Conservation (phyloP, 2,113 vertebrate genomes). For the Lamprologus lemairii region DNA sequence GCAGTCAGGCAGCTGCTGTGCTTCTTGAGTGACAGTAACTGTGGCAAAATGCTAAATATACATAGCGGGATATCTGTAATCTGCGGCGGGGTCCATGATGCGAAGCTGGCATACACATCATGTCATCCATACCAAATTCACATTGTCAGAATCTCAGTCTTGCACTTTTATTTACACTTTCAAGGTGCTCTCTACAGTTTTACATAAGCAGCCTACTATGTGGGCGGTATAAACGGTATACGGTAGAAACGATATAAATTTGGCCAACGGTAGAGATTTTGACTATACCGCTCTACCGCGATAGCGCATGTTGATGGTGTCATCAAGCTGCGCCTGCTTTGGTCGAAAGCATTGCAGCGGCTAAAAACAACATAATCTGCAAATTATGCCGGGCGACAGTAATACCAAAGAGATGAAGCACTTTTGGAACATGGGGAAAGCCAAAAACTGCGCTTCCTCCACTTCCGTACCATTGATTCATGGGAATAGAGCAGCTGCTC, state of each 20-base stretch:
- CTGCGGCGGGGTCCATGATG: not conserved
- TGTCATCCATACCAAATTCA: not conserved
- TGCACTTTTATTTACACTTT: not conserved
- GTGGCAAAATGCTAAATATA: not conserved
- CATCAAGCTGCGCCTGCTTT: not conserved
- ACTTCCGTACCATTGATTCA: not conserved
- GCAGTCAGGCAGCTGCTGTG: not conserved
- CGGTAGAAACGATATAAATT: not conserved
- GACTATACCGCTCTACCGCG: not conserved
- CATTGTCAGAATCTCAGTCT: not conserved
- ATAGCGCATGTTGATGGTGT: not conserved
- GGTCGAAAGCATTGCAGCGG: not conserved
- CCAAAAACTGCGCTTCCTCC: not conserved
- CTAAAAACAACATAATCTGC: not conserved
- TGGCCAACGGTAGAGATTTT: not conserved
- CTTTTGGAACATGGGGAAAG: not conserved
- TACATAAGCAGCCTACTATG: not conserved
- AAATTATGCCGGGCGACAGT: not conserved
- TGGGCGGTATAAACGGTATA: not conserved
- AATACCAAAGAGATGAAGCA: not conserved
- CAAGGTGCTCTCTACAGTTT: not conserved
- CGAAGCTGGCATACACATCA: not conserved
- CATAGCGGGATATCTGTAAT: not conserved
- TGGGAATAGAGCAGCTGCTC: not conserved
- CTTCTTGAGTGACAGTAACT: not conserved